These are phyloP conservation scores for Hydrolagus affinis DNA, from an alignment of 2,113 vertebrate genomes.

Conservation along the genomic window DNA sequence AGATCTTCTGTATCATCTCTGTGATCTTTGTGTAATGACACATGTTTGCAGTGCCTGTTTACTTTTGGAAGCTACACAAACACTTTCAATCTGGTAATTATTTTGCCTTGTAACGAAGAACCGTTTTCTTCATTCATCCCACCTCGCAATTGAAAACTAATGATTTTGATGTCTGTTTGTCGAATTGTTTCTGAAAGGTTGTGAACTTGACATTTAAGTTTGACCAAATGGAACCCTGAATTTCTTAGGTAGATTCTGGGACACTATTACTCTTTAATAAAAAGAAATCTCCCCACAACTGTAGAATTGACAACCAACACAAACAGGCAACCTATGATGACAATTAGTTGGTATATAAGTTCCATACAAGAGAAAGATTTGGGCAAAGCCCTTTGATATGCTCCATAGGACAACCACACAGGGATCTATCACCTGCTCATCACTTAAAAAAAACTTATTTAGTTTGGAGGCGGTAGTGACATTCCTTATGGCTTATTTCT, in stretches of 20 bases:
- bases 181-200: not conserved
- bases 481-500: no score
- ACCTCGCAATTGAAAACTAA: not conserved
- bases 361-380: no score
- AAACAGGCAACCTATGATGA: no score
- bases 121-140: not conserved
- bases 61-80: not conserved
- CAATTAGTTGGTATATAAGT: no score
- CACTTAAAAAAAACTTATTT: no score
- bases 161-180: not conserved
- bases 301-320: not conserved
- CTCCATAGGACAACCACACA: no score
- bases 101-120: not conserved
- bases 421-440: no score
- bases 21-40: not conserved
- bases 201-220: not conserved
- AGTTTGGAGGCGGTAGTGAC: no score
- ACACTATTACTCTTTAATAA: not conserved
- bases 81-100: not conserved
- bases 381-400: no score
- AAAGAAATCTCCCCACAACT: not conserved
- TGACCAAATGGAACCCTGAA: not conserved
- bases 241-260: not conserved
- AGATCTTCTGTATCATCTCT: not conserved
- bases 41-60: not conserved